Evolutionary conservation across 2,113 vertebrate species (phyloP).

Genomic region (Chlorodrepanis virens): DNA sequence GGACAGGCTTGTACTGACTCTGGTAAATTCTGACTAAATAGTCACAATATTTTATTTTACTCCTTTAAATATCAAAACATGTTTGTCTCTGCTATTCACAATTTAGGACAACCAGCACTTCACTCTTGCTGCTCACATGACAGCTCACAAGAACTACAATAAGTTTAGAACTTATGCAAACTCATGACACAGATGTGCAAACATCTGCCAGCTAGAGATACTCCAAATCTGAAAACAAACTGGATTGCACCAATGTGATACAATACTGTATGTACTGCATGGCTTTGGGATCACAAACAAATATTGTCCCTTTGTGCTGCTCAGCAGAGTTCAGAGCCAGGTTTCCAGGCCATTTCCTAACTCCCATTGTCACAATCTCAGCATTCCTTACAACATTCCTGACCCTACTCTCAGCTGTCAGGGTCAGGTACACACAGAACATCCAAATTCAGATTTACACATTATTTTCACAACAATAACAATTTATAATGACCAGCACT

Average conservation of each 20-base stretch:
- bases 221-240: background rate
- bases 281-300: background rate
- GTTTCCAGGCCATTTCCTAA: background rate
- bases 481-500: background rate
- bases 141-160: background rate
- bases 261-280: background rate
- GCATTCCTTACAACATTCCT: background rate
- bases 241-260: background rate
- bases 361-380: background rate
- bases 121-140: background rate
- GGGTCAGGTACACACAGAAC: background rate
- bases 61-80: background rate
- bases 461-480: background rate
- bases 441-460: background rate
- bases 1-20: background rate
- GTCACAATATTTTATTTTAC: background rate
- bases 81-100: background rate
- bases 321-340: background rate
- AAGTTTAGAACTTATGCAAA: background rate
- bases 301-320: background rate
- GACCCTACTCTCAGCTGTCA: background rate
- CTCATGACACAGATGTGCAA: background rate
- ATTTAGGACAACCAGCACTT: background rate
- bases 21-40: background rate
- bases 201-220: background rate